Base-by-base conservation (phyloP, 53 echinoderm and acorn worm species). In the Glandiceps talaboti region DNA sequence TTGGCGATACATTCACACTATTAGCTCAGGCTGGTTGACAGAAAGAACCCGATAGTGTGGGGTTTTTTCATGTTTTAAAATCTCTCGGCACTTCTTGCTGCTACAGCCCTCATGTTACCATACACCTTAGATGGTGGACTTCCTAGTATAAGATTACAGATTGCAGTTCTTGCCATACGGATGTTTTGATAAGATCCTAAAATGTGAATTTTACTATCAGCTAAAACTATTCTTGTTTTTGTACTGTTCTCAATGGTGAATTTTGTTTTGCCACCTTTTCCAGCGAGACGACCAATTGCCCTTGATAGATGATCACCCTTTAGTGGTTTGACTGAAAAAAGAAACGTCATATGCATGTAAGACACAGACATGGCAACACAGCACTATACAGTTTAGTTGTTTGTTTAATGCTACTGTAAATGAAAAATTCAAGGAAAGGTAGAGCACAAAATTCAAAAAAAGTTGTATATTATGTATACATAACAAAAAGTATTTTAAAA, bases 71-170 rank as follows among this genome's bases (percentile, higher is more conserved):
- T 25, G 25, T 27, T 73, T 86, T 82, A 96, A 76, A 96, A 96
- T 74, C 92, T 90, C 79, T 96, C 97, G 10, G 92, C 92, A 1
- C 87, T 83, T 82, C 97, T 87, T 84, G 89, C 92, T 0, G 96
- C 97, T 27, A 96, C 97, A 29, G 97, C 92, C 82, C 97, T 85
- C 97, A 96, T 96, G 74, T 88, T 96, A 26, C 97, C 97, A 86
- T 96, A 96, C 0, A 96, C 97, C 73, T 96, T 96, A 14, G 97
- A 96, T 26, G 97, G 97, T 28, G 97, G 97, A 74, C 97, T 96
- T 74, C 97, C 97, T 82, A 97, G 83, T 81, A 97, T 93, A 28
- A 97, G 81, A 86, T 91, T 97, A 45, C 97, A 97, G 80, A 97
- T 93, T 29, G 97, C 92, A 31, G 97, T 97, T 78, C 97, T 83